Percentiles rank a stretch among this genome's conserved stretches.
These are phyloP conservation scores for Acleris literana DNA, from an alignment of 2,888 invertebrate species.

Conservation along the genomic window DNA sequence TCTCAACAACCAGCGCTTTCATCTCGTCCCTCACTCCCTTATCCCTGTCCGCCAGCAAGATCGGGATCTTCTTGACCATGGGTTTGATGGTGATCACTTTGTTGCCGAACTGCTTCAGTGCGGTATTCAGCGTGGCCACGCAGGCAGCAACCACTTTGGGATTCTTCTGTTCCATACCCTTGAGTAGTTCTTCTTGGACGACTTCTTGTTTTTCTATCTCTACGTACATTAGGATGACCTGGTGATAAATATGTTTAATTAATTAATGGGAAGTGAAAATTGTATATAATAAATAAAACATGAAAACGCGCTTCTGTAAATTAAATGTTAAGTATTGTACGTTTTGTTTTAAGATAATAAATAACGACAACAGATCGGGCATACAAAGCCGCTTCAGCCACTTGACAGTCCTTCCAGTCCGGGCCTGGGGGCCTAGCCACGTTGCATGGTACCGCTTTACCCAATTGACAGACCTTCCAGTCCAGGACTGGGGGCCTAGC, in stretches of 20 bases:
- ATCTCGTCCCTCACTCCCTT: slow-evolving; percentile 96
- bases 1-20: slow-evolving; percentile 94
- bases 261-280: too few species aligned
- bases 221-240: slow-evolving; percentile 95
- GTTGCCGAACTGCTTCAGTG: slow-evolving; percentile 94
- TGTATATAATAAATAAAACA: too few species aligned
- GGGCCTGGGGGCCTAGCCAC: too few species aligned
- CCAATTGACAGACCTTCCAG: too few species aligned
- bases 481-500: too few species aligned
- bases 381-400: too few species aligned
- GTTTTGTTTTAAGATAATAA: too few species aligned
- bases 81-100: slow-evolving; percentile 95
- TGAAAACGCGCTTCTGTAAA: too few species aligned
- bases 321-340: too few species aligned
- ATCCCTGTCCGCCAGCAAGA: slow-evolving; percentile 94
- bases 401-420: too few species aligned
- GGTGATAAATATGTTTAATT: slow-evolving; percentile 61
- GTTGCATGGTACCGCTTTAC: too few species aligned
- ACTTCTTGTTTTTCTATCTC: slow-evolving; percentile 97
- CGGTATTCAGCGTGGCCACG: slow-evolving; percentile 88
- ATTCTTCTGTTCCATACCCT: slow-evolving; percentile 97
- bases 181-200: slow-evolving; percentile 94
- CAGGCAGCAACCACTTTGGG: slow-evolving; percentile 97
- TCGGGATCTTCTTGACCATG: slow-evolving; percentile 93
- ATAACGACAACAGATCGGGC: too few species aligned